Base-by-base conservation (phyloP, 2,888 invertebrate genomes). In the Amitus sp. region DNA sequence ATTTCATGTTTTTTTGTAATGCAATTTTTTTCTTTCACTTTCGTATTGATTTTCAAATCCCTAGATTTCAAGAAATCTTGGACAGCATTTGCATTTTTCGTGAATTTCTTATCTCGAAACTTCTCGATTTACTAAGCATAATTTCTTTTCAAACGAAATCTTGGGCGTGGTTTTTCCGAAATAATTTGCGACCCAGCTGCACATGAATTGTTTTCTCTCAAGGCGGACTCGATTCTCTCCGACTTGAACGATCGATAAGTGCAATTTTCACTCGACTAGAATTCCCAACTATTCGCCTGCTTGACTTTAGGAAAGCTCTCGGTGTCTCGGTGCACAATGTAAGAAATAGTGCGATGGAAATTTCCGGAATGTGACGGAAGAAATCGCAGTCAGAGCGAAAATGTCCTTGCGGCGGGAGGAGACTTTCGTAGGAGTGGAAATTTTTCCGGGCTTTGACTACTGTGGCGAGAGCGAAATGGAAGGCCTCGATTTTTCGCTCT, bases 401-500 rank as follows among this genome's bases (percentile, higher is more conserved):
- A 68, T 70, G 28, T 59, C 70, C 47, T 63, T 68, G 19, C 68
- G 68, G 6, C 20, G 43, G 13, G 12, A 13, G 10, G 43, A 12
- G 3, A 13, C 43, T 4, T 27, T 27, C 12, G 27, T 13, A 54
- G 61, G 51, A 50, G 45, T 46, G 53, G 72, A 67, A 50, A 65
- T 61, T 42, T 42, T 59, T 61, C 57, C 60, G 58, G 49, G 66
- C 47, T 86, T 86, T 71, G 87, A 87, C 68, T 87, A 87, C 53
- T 87, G 87, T 74, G 87, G 87, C 78, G 82, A 82, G 67, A 82
- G 80, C 78, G 89, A 89, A 79, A 87, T 89, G 87, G 89, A 89
- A 68, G 88, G 89, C 64, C 83, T 89, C 69, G 89, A 89, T 82
- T 83, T 89, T 75, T 84, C 88, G 63, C 82, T 89, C 69, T 89